Evolutionary conservation across 23 tunicate species (phyloP).

Genomic region (Ciona savignyi): DNA sequence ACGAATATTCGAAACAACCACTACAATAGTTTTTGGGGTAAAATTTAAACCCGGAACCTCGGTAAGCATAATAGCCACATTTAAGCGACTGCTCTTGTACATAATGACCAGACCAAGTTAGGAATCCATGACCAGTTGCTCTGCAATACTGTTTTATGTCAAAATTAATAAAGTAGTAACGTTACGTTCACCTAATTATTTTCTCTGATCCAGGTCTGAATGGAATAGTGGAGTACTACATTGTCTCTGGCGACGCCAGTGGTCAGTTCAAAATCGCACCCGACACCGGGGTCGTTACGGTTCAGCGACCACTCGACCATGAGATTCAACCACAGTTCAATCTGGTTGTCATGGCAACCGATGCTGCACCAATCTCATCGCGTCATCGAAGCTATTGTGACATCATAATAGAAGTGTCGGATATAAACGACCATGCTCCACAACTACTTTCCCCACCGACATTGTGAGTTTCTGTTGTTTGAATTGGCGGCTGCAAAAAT

Average conservation of each 20-base stretch:
- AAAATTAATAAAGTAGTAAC: no score
- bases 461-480: constrained; percentile 21
- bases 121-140: no score
- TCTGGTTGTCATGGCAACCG: constrained; percentile 49
- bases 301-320: constrained; percentile 21
- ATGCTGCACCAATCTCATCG: constrained; percentile 15
- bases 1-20: no score
- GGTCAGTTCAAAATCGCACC: constrained; percentile 26
- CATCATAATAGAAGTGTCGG: constrained; percentile 18
- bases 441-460: constrained; percentile 10
- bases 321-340: constrained; percentile 27
- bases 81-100: no score
- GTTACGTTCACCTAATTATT: no score
- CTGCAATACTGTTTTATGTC: no score
- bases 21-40: no score
- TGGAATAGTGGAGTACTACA: constrained; percentile 43
- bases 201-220: constrained; percentile 36
- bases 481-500: no score
- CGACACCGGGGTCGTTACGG: constrained; percentile 24
- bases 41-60: no score
- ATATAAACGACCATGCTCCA: constrained; percentile 61
- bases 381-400: constrained; percentile 20
- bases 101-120: no score
- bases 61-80: no score
- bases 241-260: constrained; percentile 47